A percentile compares a stretch with the other conserved stretches of the same genome.
Conservation (phyloP, 2,797 vertebrate species). For the Pogoniulus pusillus region DNA sequence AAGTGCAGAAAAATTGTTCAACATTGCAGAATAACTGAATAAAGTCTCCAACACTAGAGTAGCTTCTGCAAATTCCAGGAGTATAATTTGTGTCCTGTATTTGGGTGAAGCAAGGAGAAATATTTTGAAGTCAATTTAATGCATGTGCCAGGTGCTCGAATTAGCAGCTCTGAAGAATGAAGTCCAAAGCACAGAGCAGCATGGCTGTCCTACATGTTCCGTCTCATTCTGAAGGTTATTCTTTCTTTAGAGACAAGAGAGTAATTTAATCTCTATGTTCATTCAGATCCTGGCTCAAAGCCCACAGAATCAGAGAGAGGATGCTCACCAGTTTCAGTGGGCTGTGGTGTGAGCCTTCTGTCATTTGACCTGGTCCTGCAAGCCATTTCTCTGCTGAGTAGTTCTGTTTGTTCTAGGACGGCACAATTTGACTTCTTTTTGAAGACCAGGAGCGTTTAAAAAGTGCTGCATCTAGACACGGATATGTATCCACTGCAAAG, state of each 20-base stretch:
- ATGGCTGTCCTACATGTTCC: constrained; percentile 42
- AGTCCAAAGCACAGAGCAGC: constrained; percentile 14
- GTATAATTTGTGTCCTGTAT: constrained; percentile 45
- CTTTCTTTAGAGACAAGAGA: constrained; percentile 40
- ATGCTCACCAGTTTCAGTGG: neutral
- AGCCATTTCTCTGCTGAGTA: neutral
- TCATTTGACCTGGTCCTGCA: neutral
- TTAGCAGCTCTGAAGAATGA: constrained; percentile 45
- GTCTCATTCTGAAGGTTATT: constrained; percentile 9
- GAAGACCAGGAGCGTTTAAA: neutral
- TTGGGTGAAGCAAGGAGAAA: constrained; percentile 42
- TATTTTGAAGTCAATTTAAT: constrained; percentile 62
- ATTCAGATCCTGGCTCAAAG: constrained; percentile 12
- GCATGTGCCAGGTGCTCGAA: constrained; percentile 56
- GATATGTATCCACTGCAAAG: neutral
- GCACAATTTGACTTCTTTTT: neutral
- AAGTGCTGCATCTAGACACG: neutral
- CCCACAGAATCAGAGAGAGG: fast-evolving
- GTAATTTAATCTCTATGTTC: constrained; percentile 33
- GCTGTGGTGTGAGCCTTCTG: neutral
- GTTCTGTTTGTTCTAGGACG: neutral
- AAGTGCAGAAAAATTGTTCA: constrained; percentile 64
- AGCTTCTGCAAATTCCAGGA: constrained; percentile 54
- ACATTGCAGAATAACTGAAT: constrained; percentile 69
- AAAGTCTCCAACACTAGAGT: constrained; percentile 29